phyloP scores from a whole-genome alignment of 2,797 vertebrate species.

The Spinus olivaceus region DNA sequence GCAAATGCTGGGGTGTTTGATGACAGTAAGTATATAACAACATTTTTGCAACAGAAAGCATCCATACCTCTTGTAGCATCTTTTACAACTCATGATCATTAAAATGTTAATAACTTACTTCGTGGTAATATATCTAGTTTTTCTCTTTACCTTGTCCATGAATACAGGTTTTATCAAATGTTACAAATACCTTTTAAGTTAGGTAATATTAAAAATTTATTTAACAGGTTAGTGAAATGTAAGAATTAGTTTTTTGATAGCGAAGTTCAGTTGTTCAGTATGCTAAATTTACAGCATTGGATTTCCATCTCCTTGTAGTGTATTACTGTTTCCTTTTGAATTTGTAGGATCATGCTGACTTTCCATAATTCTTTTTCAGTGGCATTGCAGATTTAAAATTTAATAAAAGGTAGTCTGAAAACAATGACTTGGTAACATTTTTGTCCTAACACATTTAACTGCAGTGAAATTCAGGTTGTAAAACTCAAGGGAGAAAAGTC shows the following conservation, averaged over 20 bases:
- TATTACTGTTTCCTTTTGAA: neutral
- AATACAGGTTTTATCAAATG: neutral
- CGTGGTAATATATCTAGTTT: neutral
- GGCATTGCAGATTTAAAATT: neutral
- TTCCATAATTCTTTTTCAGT: neutral
- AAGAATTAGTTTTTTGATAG: neutral
- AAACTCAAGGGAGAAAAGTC: neutral
- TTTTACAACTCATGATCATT: neutral
- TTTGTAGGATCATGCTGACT: neutral
- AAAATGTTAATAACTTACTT: neutral
- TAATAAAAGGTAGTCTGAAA: neutral
- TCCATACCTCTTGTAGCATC: neutral
- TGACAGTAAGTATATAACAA: slow-evolving; percentile 85
- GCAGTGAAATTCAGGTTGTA: neutral
- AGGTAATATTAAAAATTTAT: neutral
- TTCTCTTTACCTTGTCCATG: neutral
- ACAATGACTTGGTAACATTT: neutral
- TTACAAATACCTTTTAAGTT: neutral
- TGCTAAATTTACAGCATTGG: neutral
- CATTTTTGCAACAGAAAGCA: neutral
- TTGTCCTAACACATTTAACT: neutral
- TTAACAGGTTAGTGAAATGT: neutral
- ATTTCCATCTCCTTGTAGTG: neutral
- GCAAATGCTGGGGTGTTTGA: slow-evolving; percentile 97
- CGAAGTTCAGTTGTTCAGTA: neutral